Evolutionary conservation across 2,888 invertebrate species (phyloP).

Genomic region (Glaucopsyche alexis): DNA sequence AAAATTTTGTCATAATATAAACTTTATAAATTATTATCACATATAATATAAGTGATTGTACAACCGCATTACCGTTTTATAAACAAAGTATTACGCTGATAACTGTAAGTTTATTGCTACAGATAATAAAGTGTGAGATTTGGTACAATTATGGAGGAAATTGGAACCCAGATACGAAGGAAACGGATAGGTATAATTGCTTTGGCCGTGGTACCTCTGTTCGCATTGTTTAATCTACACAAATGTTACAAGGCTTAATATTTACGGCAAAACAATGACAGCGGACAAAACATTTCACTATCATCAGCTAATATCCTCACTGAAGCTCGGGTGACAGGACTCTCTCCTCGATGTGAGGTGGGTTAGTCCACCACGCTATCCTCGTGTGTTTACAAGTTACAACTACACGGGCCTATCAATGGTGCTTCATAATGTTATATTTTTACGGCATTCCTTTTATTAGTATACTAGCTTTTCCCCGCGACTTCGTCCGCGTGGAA

Average conservation of each 20-base stretch:
- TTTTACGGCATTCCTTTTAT: no score
- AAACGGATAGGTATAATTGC: slow-evolving; percentile 9
- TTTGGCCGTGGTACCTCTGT: slow-evolving; percentile 6
- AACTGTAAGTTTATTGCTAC: neutral
- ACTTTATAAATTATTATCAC: no score
- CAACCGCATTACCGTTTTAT: neutral
- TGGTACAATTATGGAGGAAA: slow-evolving; percentile 2
- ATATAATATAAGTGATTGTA: no score
- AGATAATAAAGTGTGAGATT: neutral
- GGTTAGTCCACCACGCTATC: no score
- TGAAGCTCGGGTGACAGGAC: neutral
- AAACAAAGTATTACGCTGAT: neutral
- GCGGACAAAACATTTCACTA: neutral
- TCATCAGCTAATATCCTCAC: neutral
- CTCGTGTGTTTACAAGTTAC: no score
- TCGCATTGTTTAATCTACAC: slow-evolving; percentile 13
- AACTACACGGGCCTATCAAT: no score
- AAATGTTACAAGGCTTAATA: slow-evolving; percentile 21
- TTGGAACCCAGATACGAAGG: slow-evolving; percentile 19
- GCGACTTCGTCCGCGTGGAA: no score
- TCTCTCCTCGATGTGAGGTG: no score
- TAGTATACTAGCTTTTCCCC: no score
- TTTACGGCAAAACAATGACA: neutral
- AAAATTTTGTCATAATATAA: no score
- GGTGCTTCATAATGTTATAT: no score